A percentile compares a stretch with the other conserved stretches of the same genome.
Conservation (phyloP, 2,888 invertebrate species). For the Agrenia bidenticulata region DNA sequence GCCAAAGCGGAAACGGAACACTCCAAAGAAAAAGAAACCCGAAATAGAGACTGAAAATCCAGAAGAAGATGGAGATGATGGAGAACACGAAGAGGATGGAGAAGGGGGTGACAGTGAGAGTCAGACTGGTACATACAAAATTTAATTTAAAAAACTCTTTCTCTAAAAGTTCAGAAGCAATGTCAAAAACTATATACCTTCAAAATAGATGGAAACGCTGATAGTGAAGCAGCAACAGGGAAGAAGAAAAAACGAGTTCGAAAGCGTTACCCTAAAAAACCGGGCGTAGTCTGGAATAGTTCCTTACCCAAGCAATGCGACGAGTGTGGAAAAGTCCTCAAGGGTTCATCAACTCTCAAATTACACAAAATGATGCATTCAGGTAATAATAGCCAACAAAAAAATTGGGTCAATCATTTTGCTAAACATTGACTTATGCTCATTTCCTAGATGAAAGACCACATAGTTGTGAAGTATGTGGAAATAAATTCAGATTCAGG, state of each 20-base stretch:
- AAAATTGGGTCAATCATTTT: no score
- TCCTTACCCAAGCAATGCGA: slow-evolving; percentile 22
- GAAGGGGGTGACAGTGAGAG: background rate
- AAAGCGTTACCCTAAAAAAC: slow-evolving; percentile 9
- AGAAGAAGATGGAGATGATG: background rate
- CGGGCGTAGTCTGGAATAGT: slow-evolving; percentile 2
- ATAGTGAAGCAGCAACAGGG: no score
- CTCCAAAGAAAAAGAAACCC: background rate
- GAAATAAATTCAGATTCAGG: slow-evolving; percentile 16
- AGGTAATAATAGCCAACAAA: no score
- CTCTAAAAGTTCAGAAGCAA: background rate
- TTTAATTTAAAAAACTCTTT: background rate
- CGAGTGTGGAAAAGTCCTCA: slow-evolving; percentile 32
- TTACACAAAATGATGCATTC: slow-evolving; percentile 16
- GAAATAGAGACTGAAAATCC: background rate
- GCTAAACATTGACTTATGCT: no score
- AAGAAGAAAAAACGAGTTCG: slow-evolving; percentile 2
- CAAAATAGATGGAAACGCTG: no score
- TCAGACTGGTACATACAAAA: background rate
- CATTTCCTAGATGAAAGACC: slow-evolving; percentile 23
- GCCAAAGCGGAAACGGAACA: background rate
- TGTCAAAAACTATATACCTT: no score
- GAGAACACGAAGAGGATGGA: background rate
- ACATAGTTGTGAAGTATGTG: slow-evolving; percentile 17
- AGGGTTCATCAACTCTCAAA: slow-evolving; percentile 16